Evolutionary conservation across 1,140 invertebrate species (phyloP).

Genomic region (Patella vulgata): DNA sequence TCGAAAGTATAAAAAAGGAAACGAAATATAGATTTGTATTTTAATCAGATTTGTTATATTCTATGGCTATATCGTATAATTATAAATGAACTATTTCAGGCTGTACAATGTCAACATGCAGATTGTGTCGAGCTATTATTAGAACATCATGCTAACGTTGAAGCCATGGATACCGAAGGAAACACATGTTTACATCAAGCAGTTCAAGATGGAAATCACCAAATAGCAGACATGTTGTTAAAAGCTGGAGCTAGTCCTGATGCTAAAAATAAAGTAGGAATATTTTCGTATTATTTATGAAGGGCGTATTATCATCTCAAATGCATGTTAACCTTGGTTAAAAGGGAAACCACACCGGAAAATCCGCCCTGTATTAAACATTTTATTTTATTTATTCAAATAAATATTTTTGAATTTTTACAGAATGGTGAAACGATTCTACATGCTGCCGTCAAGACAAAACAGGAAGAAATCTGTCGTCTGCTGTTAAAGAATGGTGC

Average conservation of each 20-base stretch:
- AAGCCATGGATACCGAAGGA: constrained; percentile 45
- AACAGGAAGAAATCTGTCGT: constrained; percentile 41
- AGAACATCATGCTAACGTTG: constrained; percentile 39
- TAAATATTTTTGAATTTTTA: neutral
- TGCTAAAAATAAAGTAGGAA: constrained; percentile 46
- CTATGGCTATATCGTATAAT: no score
- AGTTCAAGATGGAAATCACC: constrained; percentile 29
- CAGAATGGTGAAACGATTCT: constrained; percentile 47
- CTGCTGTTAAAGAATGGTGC: constrained; percentile 39
- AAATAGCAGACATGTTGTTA: constrained; percentile 42
- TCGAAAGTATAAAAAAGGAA: no score
- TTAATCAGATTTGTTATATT: no score
- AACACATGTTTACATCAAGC: constrained; percentile 47
- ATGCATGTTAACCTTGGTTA: no score
- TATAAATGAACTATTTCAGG: no score
- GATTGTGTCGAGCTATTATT: constrained; percentile 46
- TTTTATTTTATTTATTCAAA: neutral
- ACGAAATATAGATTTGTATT: no score
- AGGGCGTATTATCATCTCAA: no score
- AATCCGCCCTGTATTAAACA: no score
- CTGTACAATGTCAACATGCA: constrained; percentile 49
- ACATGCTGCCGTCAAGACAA: constrained; percentile 43
- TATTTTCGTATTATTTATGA: no score
- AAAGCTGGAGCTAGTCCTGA: constrained; percentile 40
- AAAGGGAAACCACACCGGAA: no score